phyloP scores from a whole-genome alignment of 2,113 vertebrate species.

The Rafetus swinhoei region DNA sequence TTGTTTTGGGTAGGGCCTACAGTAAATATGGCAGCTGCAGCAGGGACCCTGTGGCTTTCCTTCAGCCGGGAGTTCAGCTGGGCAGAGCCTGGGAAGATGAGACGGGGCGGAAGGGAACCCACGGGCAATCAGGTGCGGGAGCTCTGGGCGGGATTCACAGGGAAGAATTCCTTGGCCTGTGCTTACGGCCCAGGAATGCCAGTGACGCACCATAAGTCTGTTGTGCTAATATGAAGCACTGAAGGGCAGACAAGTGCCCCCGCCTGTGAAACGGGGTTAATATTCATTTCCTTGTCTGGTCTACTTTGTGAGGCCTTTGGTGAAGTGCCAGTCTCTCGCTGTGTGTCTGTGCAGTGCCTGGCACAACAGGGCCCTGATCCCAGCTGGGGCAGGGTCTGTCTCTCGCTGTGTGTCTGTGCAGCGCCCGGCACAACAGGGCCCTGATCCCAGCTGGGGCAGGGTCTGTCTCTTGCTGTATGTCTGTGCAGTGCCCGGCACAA shows the following conservation, averaged over 20 bases:
- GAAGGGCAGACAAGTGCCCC: not conserved
- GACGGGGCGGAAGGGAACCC: too few relatives aligned
- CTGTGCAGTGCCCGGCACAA: too few relatives aligned
- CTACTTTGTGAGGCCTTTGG: not conserved
- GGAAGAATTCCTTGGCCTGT: too few relatives aligned
- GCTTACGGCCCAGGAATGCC: too few relatives aligned
- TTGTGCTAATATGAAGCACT: not conserved
- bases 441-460: not conserved
- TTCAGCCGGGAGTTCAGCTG: too few relatives aligned
- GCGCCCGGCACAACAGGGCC: not conserved
- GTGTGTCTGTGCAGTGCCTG: not conserved
- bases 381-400: not conserved
- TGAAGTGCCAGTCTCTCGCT: not conserved
- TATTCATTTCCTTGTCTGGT: not conserved
- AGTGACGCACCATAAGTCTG: too few relatives aligned
- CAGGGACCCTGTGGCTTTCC: too few relatives aligned
- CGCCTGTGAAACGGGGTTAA: not conserved
- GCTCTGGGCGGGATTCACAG: too few relatives aligned
- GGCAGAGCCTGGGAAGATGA: too few relatives aligned
- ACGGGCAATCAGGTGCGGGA: too few relatives aligned
- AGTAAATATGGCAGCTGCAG: not conserved
- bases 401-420: not conserved
- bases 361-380: not conserved
- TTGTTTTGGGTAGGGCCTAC: not conserved
- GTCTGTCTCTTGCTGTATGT: too few relatives aligned